phyloP scores from a whole-genome alignment of 2,113 vertebrate genomes.

The Origma solitaria region DNA sequence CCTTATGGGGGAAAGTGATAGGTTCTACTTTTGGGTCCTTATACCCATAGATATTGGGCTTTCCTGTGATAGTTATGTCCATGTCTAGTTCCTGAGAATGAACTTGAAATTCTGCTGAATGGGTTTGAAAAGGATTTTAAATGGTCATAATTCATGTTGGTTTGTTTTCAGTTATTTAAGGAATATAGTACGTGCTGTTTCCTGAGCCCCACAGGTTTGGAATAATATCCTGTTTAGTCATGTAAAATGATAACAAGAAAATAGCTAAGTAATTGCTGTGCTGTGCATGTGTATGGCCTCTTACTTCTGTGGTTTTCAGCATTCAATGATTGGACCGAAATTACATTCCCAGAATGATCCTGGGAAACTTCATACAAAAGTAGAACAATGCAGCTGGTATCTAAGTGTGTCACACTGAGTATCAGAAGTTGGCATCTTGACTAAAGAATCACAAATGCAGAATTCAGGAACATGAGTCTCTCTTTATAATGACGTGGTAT shows the following conservation, averaged over 20 bases:
- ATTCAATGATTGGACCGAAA: neutral
- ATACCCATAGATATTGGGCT: neutral
- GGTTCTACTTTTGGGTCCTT: neutral
- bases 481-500: neutral
- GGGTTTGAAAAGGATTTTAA: neutral
- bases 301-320: neutral
- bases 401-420: neutral
- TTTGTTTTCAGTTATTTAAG: neutral
- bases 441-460: neutral
- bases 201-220: neutral
- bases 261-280: neutral
- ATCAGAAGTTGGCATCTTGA: neutral
- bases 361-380: neutral
- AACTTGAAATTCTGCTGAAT: neutral
- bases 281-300: neutral
- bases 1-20: neutral
- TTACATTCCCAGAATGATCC: neutral
- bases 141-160: neutral
- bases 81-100: neutral
- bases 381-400: neutral
- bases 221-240: neutral
- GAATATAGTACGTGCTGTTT: neutral
- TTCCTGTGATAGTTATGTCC: neutral
- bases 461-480: neutral
- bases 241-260: neutral